Base-by-base conservation (phyloP, 2,888 invertebrate genomes). In the Phania funesta region DNA sequence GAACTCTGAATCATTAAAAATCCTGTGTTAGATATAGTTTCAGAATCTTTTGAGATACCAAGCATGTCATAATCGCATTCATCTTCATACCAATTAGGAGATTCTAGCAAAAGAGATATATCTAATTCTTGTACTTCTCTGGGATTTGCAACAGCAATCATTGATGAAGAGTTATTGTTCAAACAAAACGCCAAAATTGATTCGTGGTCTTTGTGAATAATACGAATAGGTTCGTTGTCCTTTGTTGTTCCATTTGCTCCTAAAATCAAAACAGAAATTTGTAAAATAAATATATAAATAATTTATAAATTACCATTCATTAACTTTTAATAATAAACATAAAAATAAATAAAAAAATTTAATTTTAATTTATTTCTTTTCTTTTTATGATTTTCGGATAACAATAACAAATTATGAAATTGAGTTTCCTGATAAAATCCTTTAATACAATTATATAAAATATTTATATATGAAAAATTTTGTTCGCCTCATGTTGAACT, bases 151-250 rank as follows among this genome's bases (percentile, higher is more conserved):
- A 99, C 93, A 0, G 98, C 96, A 85, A 99, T 94, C 84, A 96
- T 92, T 38, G 97, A 96, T 67, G 94, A 93, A 85, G 95, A 95
- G 18, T 95, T 98, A 93, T 96, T 96, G 91, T 98, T 99, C 78
- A 99, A 93, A 89, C 99, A 98, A 93, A 99, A 99, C 35, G 99
- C 97, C 68, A 98, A 95, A 86, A 99, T 98, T 74, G 98, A 97
- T 91, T 99, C 99, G 91, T 98, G 98, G 89, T 99, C 99, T 92
- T 99, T 99, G 91, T 99, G 99, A 85, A 99, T 97, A 86, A 99
- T 97, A 85, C 98, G 94, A 79, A 98, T 97, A 9, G 97, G 97
- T 88, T 97, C 97, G 77, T 94, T 87, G 82, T 89, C 89, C 82
- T 83, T 87, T 18, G 86, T 85, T 29, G 52, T 13, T 0, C 35